A percentile compares a stretch with the other conserved stretches of the same genome.
Evolutionary conservation across 2,113 vertebrate genomes (phyloP).

Genomic region (Orthochromis indermauri): DNA sequence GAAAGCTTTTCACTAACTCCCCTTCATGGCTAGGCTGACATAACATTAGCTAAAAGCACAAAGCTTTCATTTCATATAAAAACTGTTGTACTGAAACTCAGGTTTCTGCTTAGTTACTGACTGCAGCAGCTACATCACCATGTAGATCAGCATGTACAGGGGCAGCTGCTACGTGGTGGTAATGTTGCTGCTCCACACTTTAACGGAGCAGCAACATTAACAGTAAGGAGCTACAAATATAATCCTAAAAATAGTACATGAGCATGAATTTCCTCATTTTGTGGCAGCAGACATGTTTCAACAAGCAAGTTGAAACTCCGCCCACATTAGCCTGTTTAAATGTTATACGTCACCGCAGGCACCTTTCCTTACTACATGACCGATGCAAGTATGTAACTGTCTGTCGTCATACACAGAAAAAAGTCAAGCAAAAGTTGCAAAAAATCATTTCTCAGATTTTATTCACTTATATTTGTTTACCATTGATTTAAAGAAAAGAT

Average conservation of each 20-base stretch:
- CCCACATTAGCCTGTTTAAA: neutral
- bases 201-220: neutral
- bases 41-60: neutral
- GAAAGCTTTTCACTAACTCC: neutral
- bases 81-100: neutral
- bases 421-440: neutral
- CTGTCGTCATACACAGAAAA: neutral
- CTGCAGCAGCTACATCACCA: neutral
- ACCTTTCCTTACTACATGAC: neutral
- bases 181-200: fast-evolving
- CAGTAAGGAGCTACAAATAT: fast-evolving
- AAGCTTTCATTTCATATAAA: neutral
- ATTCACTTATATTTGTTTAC: neutral
- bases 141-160: neutral
- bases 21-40: neutral
- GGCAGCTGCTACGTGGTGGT: neutral
- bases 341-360: fast-evolving
- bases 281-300: neutral
- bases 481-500: neutral
- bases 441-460: fast-evolving
- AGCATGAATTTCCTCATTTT: neutral
- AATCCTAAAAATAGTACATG: fast-evolving
- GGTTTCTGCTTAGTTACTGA: fast-evolving
- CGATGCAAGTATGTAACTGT: neutral
- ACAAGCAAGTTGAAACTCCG: neutral